These are phyloP conservation scores for Isurus oxyrinchus DNA, from an alignment of 2,113 vertebrate genomes.

Conservation along the genomic window DNA sequence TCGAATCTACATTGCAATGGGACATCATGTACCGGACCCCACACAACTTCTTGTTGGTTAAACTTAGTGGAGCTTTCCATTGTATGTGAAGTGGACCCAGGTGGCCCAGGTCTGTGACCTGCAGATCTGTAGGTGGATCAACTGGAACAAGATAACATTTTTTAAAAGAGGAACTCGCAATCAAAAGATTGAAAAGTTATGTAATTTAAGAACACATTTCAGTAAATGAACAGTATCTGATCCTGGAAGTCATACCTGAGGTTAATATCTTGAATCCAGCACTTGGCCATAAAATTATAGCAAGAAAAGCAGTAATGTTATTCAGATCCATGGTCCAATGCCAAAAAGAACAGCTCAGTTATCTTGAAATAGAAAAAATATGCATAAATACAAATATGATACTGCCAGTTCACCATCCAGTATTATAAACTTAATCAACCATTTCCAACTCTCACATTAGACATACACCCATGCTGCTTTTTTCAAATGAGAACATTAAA, in stretches of 20 bases:
- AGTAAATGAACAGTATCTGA: slow-evolving; percentile 42
- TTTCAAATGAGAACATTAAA: background rate
- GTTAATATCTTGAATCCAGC: background rate
- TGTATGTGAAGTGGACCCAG: slow-evolving; percentile 66
- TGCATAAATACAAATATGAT: background rate
- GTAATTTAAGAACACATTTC: slow-evolving; percentile 50
- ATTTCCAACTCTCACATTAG: background rate
- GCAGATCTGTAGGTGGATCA: slow-evolving; percentile 64
- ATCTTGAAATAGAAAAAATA: background rate
- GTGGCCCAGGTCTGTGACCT: slow-evolving; percentile 66
- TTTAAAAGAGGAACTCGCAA: slow-evolving; percentile 5
- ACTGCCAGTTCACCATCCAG: background rate
- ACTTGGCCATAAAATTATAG: background rate
- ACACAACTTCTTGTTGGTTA: slow-evolving; percentile 51
- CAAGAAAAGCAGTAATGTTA: background rate
- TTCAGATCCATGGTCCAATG: background rate
- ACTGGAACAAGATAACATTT: slow-evolving; percentile 52
- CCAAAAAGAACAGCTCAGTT: background rate
- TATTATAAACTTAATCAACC: background rate
- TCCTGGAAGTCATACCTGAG: background rate
- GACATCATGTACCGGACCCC: slow-evolving; percentile 62
- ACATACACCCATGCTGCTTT: background rate
- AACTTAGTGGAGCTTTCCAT: slow-evolving; percentile 61
- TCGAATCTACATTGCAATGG: slow-evolving; percentile 54
- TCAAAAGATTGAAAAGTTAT: background rate